These are phyloP conservation scores for Stichodactyla helianthus DNA, from an alignment of 64 coral and sea anemone species.

Conservation along the genomic window DNA sequence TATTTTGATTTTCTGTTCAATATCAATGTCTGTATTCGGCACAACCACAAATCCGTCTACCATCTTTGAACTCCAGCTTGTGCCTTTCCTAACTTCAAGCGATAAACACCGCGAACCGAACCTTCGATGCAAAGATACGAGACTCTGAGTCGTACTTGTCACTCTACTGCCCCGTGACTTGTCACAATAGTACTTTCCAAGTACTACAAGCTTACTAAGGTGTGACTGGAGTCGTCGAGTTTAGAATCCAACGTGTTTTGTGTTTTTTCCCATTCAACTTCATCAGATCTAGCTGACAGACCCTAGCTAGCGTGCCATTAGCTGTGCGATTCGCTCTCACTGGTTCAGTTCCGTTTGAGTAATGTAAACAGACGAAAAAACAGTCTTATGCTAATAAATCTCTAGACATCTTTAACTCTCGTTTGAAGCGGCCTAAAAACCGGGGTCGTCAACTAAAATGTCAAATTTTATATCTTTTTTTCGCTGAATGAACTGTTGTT, in stretches of 20 bases:
- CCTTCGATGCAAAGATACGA: neutral
- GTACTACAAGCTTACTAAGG: neutral
- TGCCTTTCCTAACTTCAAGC: neutral
- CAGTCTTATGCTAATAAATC: neutral
- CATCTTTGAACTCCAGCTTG: slow-evolving; percentile 40
- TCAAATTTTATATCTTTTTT: neutral
- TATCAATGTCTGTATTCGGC: slow-evolving; percentile 67
- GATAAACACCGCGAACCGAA: neutral
- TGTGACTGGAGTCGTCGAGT: neutral
- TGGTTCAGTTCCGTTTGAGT: slow-evolving; percentile 12
- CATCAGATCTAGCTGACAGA: slow-evolving; percentile 9
- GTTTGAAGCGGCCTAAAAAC: neutral
- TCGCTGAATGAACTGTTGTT: neutral
- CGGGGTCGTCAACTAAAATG: neutral
- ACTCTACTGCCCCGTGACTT: neutral
- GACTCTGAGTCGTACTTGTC: neutral
- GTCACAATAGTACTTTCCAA: neutral
- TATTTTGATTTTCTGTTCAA: slow-evolving; percentile 67
- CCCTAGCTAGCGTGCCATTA: neutral
- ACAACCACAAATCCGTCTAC: slow-evolving; percentile 63
- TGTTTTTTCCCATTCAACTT: neutral
- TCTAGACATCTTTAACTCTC: neutral
- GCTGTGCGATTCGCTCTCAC: neutral
- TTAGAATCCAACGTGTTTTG: neutral
- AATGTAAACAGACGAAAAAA: slow-evolving; percentile 16